These are phyloP conservation scores for Tokudaia muenninki DNA, from an alignment of 2,797 vertebrate genomes.

Conservation along the genomic window DNA sequence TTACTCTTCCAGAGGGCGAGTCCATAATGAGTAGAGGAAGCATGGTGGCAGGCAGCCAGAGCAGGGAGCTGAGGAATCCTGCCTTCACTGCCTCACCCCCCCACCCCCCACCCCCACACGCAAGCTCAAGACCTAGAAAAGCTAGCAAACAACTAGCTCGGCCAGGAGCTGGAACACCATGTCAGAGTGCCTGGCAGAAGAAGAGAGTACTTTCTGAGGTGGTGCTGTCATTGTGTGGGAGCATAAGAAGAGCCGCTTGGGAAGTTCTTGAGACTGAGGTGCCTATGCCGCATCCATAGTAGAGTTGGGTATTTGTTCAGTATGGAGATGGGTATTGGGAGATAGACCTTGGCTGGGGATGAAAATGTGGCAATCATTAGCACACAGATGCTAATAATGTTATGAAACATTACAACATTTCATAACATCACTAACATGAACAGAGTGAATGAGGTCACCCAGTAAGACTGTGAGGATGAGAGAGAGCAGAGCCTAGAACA, in stretches of 20 bases:
- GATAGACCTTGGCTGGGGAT: slow-evolving; percentile 25
- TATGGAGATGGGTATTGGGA: slow-evolving; percentile 44
- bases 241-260: not conserved
- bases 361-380: slow-evolving; percentile 75
- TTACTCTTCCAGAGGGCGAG: not conserved
- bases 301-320: slow-evolving; percentile 18
- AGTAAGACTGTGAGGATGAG: slow-evolving; percentile 67
- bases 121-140: slow-evolving; percentile 54
- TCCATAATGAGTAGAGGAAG: not conserved
- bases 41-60: not conserved
- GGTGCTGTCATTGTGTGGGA: not conserved
- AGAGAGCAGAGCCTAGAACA: slow-evolving; percentile 70
- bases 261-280: slow-evolving; percentile 15
- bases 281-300: not conserved
- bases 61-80: not conserved
- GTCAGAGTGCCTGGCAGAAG: not conserved
- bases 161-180: not conserved
- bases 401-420: slow-evolving; percentile 45
- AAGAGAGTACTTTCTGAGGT: not conserved
- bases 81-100: not conserved
- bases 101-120: not conserved
- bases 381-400: slow-evolving; percentile 66
- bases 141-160: not conserved
- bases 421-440: slow-evolving; percentile 13
- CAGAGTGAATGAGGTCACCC: slow-evolving; percentile 71